Base-by-base conservation (phyloP, 2,113 vertebrate species). In the Pampusana beccarii region DNA sequence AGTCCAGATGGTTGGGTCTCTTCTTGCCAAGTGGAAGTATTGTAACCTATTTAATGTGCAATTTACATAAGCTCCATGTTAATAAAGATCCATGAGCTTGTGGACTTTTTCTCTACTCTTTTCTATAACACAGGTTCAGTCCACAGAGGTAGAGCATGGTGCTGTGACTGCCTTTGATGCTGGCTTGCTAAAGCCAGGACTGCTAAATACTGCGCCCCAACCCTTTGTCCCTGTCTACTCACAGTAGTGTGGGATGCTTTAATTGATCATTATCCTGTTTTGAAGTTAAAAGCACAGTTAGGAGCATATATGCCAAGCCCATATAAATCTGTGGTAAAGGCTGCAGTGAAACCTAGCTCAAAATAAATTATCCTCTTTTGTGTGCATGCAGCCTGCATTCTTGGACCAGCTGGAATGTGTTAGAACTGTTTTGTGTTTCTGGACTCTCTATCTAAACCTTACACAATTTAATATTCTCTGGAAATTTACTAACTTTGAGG, bases 1-100 rank as follows among this genome's bases (percentile, higher is more conserved):
- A 97, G 95, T 91, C 94, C 97, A 97, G 97, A 97, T 97, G 97
- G 97, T 67, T 95, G 86, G 67, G 50, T 94, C 61, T 94, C 90
- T 93, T 92, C 91, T 90, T 97, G 97, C 96, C 97, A 97, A 97
- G 91, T 92, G 86, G 80, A 92, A 96, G 92, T 88, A 94, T 84
- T 95, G 94, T 93, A 96, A 90, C 93, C 87, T 87, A 92, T 94
- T 97, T 97, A 94, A 96, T 91, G 86, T 95, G 91, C 91, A 74
- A 92, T 97, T 97, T 97, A 87, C 85, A 83, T 97, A 95, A 92
- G 82, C 80, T 96, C 83, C 34, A 64, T 81, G 90, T 94, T 95
- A 97, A 97, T 94, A 96, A 93, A 95, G 93, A 94, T 87, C 93
- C 86, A 91, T 65, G 88, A 92, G 84, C 46, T 77, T 73, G 61